These are phyloP conservation scores for Muschampia plurimacula DNA, from an alignment of 2,888 invertebrate species.

Conservation along the genomic window DNA sequence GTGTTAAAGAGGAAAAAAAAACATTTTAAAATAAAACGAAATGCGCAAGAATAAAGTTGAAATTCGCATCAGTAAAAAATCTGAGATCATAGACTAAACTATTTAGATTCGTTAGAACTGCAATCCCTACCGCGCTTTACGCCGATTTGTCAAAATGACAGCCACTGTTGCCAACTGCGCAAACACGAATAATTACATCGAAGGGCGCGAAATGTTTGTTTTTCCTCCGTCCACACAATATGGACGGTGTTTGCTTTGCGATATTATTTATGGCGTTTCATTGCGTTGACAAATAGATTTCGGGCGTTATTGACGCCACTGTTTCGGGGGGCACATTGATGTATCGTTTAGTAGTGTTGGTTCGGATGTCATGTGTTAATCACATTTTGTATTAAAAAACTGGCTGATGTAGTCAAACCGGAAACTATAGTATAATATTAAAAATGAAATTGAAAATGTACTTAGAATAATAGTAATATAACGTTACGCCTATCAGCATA, in stretches of 20 bases:
- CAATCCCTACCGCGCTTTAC: conserved; percentile 44
- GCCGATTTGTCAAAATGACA: conserved; percentile 69
- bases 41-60: background rate
- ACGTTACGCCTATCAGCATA: too few species aligned
- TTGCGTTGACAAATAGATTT: conserved; percentile 54
- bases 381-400: background rate
- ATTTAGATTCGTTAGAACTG: background rate
- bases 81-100: background rate
- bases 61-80: background rate
- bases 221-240: conserved; percentile 52
- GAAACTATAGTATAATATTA: too few species aligned
- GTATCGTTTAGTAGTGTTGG: conserved; percentile 26
- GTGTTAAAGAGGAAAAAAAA: too few species aligned
- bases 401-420: too few species aligned
- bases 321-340: conserved; percentile 41
- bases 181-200: conserved; percentile 52
- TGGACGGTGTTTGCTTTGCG: conserved; percentile 51
- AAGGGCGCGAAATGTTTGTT: conserved; percentile 56
- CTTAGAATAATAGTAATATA: too few species aligned
- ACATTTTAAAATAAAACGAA: too few species aligned
- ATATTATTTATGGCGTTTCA: conserved; percentile 56
- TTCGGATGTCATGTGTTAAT: conserved; percentile 16
- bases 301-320: conserved; percentile 51
- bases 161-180: conserved; percentile 56
- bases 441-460: too few species aligned